phyloP scores from a whole-genome alignment of 2,888 invertebrate genomes.

The Andricus curvator region DNA sequence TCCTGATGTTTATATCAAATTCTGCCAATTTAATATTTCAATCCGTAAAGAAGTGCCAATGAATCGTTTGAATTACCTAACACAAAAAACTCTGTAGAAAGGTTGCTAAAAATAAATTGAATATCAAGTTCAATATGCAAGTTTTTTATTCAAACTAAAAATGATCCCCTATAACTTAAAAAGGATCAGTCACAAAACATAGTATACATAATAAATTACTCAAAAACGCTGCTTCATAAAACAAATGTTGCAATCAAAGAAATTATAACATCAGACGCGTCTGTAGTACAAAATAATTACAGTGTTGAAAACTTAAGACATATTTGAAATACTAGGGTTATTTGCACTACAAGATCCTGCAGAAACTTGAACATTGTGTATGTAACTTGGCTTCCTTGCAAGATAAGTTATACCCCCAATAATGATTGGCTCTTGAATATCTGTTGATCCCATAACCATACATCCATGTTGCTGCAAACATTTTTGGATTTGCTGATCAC shows the following conservation, averaged over 20 bases:
- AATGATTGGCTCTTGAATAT: slow-evolving; percentile 62
- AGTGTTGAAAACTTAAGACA: neutral
- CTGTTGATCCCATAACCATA: neutral
- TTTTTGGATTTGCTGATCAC: neutral
- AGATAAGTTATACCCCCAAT: slow-evolving; percentile 69
- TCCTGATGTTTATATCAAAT: too few species aligned
- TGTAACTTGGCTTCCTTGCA: slow-evolving; percentile 62
- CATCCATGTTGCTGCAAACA: neutral
- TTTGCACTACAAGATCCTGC: neutral
- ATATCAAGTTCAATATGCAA: too few species aligned
- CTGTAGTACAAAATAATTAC: neutral
- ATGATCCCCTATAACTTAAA: too few species aligned
- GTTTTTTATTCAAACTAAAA: neutral
- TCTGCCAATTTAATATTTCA: too few species aligned
- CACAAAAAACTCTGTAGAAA: too few species aligned
- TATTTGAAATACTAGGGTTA: neutral
- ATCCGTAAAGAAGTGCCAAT: too few species aligned
- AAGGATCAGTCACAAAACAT: neutral
- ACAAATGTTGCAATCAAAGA: neutral
- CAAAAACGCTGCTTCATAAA: neutral
- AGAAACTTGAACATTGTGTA: slow-evolving; percentile 39
- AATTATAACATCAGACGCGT: neutral
- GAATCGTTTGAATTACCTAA: too few species aligned
- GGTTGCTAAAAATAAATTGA: too few species aligned
- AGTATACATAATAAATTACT: neutral